Evolutionary conservation across 2,797 vertebrate genomes (phyloP).

Genomic region (Cyclura pinguis): DNA sequence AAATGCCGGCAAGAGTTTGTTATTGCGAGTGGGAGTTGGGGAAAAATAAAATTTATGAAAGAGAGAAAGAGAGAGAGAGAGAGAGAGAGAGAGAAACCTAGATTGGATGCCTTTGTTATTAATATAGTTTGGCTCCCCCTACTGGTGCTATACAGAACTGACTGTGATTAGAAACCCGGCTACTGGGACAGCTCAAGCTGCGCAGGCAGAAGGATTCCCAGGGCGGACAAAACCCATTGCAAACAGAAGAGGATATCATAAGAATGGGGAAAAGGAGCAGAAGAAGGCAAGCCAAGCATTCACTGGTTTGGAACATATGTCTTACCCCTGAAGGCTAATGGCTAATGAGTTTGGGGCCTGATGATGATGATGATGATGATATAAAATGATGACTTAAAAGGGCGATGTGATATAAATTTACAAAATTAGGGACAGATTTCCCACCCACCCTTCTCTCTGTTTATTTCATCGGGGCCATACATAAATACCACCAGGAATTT

Average conservation of each 20-base stretch:
- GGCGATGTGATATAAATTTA: no score
- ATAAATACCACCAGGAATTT: no score
- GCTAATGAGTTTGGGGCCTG: no score
- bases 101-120: constrained; percentile 27
- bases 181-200: no score
- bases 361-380: no score
- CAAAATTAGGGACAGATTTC: no score
- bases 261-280: no score
- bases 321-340: no score
- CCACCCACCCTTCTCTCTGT: no score
- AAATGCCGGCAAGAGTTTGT: constrained; percentile 29
- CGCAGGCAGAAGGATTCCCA: not conserved
- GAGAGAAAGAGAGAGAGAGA: not conserved
- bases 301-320: no score
- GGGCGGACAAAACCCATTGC: not conserved
- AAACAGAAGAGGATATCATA: not conserved
- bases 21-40: constrained; percentile 27
- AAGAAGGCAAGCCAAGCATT: not conserved
- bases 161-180: not conserved
- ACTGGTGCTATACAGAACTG: constrained; percentile 55
- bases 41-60: constrained; percentile 40
- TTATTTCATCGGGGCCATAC: no score
- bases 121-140: constrained; percentile 69
- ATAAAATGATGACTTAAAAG: not conserved
- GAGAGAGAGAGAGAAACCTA: not conserved